Evolutionary conservation across 2,888 invertebrate genomes (phyloP).

Genomic region (Callyntrura sp.): DNA sequence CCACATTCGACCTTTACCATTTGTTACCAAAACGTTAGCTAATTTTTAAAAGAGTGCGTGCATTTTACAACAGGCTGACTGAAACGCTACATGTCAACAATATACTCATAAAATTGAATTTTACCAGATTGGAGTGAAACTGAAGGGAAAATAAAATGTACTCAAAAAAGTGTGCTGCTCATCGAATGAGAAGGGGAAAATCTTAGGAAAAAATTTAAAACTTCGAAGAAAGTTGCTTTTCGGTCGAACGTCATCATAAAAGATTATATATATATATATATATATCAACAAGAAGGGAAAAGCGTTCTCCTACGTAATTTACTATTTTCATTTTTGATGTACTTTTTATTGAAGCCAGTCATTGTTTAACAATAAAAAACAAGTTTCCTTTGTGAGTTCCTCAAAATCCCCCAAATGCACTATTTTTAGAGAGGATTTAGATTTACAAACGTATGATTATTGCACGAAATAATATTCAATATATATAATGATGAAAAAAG

Average conservation of each 20-base stretch:
- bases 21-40: background rate
- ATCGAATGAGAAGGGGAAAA: background rate
- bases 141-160: constrained; percentile 22
- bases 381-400: background rate
- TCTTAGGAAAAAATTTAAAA: constrained; percentile 13
- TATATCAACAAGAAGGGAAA: background rate
- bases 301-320: background rate
- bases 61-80: background rate
- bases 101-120: background rate
- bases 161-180: background rate
- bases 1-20: constrained; percentile 17
- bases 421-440: background rate
- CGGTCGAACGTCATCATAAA: too few relatives aligned
- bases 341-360: constrained; percentile 13
- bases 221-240: constrained; percentile 6
- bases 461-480: constrained; percentile 15
- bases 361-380: background rate
- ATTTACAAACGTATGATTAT: constrained; percentile 9
- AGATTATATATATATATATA: too few relatives aligned
- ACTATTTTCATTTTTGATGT: background rate
- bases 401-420: background rate
- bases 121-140: background rate
- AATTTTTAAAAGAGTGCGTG: background rate
- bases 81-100: background rate
- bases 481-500: background rate